Evolutionary conservation across 2,888 invertebrate species (phyloP).

Genomic region (Aplocera efformata): DNA sequence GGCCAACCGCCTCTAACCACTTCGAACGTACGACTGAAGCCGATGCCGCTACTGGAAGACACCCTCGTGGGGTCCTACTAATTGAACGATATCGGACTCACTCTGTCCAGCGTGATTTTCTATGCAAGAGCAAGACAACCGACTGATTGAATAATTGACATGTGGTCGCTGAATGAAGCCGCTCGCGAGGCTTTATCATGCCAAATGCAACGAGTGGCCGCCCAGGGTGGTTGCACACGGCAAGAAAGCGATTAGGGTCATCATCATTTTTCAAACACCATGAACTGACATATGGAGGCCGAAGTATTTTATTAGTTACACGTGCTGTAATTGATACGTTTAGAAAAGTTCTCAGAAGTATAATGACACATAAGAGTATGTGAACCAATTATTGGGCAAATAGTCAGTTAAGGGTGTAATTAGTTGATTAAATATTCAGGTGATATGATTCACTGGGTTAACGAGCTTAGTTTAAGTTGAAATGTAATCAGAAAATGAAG

Average conservation of each 20-base stretch:
- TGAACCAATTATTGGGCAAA: conserved; percentile 39
- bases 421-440: conserved; percentile 37
- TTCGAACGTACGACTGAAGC: conserved; percentile 57
- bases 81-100: conserved; percentile 40
- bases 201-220: conserved; percentile 53
- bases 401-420: conserved; percentile 32
- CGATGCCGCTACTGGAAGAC: conserved; percentile 12
- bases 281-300: conserved; percentile 37
- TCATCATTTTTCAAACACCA: conserved; percentile 51
- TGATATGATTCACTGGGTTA: conserved; percentile 29
- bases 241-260: conserved; percentile 60
- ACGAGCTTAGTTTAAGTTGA: conserved; percentile 1
- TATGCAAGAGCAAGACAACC: conserved; percentile 37
- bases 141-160: conserved; percentile 68
- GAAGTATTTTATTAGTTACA: conserved; percentile 55
- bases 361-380: conserved; percentile 39
- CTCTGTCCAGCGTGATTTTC: conserved; percentile 24
- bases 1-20: conserved; percentile 56
- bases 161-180: conserved; percentile 58
- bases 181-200: conserved; percentile 52
- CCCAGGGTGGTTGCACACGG: conserved; percentile 53
- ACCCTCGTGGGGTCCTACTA: conserved; percentile 15
- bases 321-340: conserved; percentile 59
- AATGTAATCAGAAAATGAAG: conserved; percentile 1
- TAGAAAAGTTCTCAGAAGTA: conserved; percentile 46